Conservation (phyloP, 2,113 vertebrate species). For the Pseudorectes ferrugineus region DNA sequence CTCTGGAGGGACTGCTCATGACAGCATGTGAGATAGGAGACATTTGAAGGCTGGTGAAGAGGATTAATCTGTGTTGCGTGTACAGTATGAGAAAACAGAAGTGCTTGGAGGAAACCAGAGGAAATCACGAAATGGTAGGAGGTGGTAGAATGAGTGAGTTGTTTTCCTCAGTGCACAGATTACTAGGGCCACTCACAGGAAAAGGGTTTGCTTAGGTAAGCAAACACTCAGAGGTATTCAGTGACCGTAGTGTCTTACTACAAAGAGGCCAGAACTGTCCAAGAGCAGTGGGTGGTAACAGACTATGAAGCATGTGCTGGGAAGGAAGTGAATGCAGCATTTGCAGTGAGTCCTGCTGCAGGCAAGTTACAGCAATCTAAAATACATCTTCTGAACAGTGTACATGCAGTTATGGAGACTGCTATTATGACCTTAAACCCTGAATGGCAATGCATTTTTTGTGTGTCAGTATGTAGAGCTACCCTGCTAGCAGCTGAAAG, state of each 20-base stretch:
- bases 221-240: neutral
- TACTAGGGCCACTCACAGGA: neutral
- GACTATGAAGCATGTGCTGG: neutral
- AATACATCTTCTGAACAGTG: neutral
- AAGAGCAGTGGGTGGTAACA: neutral
- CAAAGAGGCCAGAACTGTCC: neutral
- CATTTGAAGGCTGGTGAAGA: neutral
- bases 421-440: neutral
- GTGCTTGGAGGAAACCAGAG: neutral
- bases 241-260: neutral
- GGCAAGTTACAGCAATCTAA: neutral
- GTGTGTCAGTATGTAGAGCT: neutral
- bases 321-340: neutral
- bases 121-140: neutral
- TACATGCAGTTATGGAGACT: neutral
- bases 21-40: neutral
- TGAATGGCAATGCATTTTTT: neutral
- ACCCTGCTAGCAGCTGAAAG: neutral
- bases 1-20: conserved; percentile 10
- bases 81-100: neutral
- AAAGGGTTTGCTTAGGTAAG: neutral
- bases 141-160: neutral
- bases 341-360: neutral
- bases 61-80: neutral
- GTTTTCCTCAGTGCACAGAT: neutral